Evolutionary conservation across 2,797 vertebrate species (phyloP), one percentile per base, ranked within the genome.

Genomic region (Smutsia temminckii): DNA sequence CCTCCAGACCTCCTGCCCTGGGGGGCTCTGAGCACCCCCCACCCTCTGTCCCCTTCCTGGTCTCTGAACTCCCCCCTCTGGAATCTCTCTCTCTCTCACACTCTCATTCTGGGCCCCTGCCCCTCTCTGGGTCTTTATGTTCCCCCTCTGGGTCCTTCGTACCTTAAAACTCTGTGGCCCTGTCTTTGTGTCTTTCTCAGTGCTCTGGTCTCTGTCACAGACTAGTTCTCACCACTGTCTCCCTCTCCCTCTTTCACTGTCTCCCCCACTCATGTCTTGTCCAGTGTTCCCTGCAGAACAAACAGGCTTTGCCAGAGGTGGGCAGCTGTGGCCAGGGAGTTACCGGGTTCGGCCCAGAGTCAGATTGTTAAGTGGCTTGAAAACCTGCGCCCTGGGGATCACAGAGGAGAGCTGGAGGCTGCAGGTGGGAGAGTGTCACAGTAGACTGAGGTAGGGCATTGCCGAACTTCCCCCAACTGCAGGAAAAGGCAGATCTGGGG

Each of bases 401-500:
- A 0, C 40, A 53, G 32, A 51, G 71, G 63, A n/a, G 46, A 49
- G 34, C 8, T 11, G 32, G 68, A 57, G 42, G 53, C 80, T 68
- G 13, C 46, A 16, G 55, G 79, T 18, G 42, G 66, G 46, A 40
- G 42, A 32, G 57, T 46, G 42, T 9, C 42, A 46, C 23, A 29
- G 72, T 85, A 59, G 66, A 25, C 53, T 0, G 34, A 49, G 77
- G 23, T n/a, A 51, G 46, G 32, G 20, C 13, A 1, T 8, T 0
- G 1, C 51, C 25, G 46, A 79, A 17, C 25, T 32, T 18, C 27
- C 20, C 8, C 83, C 63, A 12, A 53, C 64, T 16, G 57, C 98
- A 99, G 99, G 99, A 99, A 97, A 99, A 99, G 98, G 99, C 99
- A n/a, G 99, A 99, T 96, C 98, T 99, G 49, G 99, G 99, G 85